Base-by-base conservation (phyloP, 2,888 invertebrate species). In the Limnephilus lunatus region DNA sequence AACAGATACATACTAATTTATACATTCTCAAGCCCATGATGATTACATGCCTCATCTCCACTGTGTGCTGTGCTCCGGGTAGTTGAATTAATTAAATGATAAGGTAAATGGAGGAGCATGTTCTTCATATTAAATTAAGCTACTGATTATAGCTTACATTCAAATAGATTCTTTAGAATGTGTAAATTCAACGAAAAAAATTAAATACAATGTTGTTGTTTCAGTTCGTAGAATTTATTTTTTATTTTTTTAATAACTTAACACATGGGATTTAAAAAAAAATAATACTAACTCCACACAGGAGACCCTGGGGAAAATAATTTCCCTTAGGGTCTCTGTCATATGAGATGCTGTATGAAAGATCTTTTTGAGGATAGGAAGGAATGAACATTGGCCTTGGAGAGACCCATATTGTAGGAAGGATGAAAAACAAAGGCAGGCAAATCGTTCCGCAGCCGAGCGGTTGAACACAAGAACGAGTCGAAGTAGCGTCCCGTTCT, bases 1-100 rank as follows among this genome's bases (percentile, higher is more conserved):
- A 89, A 89, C 89, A 81, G 81, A 81, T 89, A 81, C 89, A 30
- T 14, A 89, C 81, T 35, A 89, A 89, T 81, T 89, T 89, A 81
- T 89, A 68, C 85, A 39, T 85, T 68, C 68, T 68, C 12, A 32
- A 53, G 44, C 32, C 39, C 89, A 30, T 68, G 32, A 48, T 90
- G 83, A 83, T 82, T 90, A 89, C 39, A 89, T 39, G 39, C 81
- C 81, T 81, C 31, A 44, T 89, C 89, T 39, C 25, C 81, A 4
- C n/a, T 89, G 81, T 25, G 32, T 44, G 11, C 25, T 81, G n/a
- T 30, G 9, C 81, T 39, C 81, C 44, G 89, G 39, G 39, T 31
- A n/a, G 53, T 32, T 81, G 80, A 81, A 81, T 89, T 39, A 81
- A 89, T 89, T 48, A 81, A 39, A 81, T 87, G 68, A 68, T 87